Base-by-base conservation (phyloP, 2,888 invertebrate genomes). In the Torymus tubicola region DNA sequence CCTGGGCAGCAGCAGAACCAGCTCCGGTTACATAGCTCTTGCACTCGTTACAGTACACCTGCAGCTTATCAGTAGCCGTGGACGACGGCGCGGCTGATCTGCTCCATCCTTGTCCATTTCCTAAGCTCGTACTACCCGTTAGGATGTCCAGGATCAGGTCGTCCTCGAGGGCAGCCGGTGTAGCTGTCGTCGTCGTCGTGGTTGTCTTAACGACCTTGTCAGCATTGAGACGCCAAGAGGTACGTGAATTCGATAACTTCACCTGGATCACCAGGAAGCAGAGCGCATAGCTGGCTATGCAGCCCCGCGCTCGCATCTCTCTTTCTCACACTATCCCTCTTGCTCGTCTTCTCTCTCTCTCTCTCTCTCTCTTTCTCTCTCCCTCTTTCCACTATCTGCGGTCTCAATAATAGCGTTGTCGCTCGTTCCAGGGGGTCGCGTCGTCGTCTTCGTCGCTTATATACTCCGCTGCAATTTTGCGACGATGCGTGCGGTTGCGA, bases 161-260 rank as follows among this genome's bases (percentile, higher is more conserved):
- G 86, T 94, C 94, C 92, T 93, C 89, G 90, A 89, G 72, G 2
- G 24, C 8, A 16, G 81, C 81, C 13, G 81, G 86, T n/a, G 76
- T 31, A 12, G 70, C 4, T 86, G 88, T 80, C 0, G 83, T 74
- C 1, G 83, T 72, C 18, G 85, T 82, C 55, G 84, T 82, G 92
- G 92, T 93, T 67, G 93, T 94, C 87, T 95, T 95, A 81, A 95
- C 93, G 81, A 96, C 95, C 91, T 95, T 95, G 86, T 96, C 95
- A 71, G 93, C 92, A 90, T 95, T 96, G 81, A 97, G 91, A 91
- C 95, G 95, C 97, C 97, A 97, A 74, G 96, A 96, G 18, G 96
- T 96, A 85, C 96, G 93, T 57, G 96, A 96, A 91, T 96, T 96
- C 84, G 94, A 96, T 83, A 93, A 91, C 72, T 87, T 87, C 16